These are phyloP conservation scores for Pachydiplax longipennis DNA, from an alignment of 2,888 invertebrate genomes.

Conservation along the genomic window DNA sequence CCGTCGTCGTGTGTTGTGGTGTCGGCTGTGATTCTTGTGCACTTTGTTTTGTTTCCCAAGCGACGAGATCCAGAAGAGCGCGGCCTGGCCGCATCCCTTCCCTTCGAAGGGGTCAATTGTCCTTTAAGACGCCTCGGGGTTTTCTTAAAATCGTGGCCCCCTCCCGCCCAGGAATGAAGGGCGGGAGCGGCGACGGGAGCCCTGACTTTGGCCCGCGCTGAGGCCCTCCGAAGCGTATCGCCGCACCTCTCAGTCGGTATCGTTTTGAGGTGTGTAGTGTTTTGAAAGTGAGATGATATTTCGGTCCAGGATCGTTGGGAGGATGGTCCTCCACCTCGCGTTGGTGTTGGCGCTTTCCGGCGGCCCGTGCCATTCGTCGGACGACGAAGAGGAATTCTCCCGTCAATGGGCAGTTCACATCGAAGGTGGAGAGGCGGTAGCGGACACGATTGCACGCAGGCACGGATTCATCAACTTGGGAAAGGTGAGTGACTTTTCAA, in stretches of 20 bases:
- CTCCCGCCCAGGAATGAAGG: not conserved
- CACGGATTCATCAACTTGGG: conserved; percentile 67
- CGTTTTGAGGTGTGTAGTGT: not conserved
- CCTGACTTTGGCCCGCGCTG: not conserved
- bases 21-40: not conserved
- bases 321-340: not conserved
- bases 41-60: not conserved
- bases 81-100: not conserved
- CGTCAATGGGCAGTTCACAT: conserved; percentile 71
- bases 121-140: not conserved
- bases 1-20: not conserved
- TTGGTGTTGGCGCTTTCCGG: not conserved
- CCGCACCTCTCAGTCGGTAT: not conserved
- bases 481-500: conserved; percentile 60
- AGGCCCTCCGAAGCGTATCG: not conserved
- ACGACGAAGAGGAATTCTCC: conserved; percentile 58
- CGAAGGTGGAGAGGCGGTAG: conserved; percentile 63
- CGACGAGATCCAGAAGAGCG: too few species aligned
- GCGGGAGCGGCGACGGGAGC: not conserved
- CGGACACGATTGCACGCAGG: conserved; percentile 63
- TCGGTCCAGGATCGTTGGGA: not conserved
- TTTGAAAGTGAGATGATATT: not conserved
- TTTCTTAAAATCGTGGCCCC: not conserved
- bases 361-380: not conserved
- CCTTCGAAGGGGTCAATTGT: not conserved